phyloP scores from a whole-genome alignment of 2,113 vertebrate species.

The Esox niger region DNA sequence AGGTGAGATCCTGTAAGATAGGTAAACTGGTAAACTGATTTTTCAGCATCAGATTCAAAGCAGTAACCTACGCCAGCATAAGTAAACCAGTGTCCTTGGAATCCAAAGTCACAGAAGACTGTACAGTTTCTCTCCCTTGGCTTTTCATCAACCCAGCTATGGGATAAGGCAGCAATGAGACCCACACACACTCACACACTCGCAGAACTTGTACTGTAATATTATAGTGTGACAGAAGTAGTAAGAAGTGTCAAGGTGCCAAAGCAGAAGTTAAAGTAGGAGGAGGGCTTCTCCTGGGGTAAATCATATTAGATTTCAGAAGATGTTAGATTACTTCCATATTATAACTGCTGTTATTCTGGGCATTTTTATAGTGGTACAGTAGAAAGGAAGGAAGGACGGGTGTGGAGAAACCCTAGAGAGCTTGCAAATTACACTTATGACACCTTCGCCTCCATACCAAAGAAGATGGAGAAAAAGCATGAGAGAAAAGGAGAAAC shows the following conservation, averaged over 20 bases:
- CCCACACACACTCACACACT: neutral
- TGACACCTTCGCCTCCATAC: conserved; percentile 46
- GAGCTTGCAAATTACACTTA: conserved; percentile 57
- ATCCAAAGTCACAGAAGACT: neutral
- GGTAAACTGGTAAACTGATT: too few relatives aligned
- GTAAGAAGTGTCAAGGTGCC: too few relatives aligned
- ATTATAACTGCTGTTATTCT: too few relatives aligned
- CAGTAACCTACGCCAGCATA: neutral
- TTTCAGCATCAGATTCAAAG: neutral
- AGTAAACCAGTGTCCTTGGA: neutral
- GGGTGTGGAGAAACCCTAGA: conserved; percentile 4
- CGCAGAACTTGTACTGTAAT: neutral
- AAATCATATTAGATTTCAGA: too few relatives aligned
- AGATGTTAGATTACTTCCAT: too few relatives aligned
- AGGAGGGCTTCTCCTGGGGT: too few relatives aligned
- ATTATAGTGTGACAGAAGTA: neutral
- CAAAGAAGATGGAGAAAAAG: neutral
- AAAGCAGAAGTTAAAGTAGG: too few relatives aligned
- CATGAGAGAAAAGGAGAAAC: conserved; percentile 8
- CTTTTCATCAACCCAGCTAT: neutral
- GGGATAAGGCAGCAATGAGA: too few relatives aligned
- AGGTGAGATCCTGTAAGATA: too few relatives aligned
- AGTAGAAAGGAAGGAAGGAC: neutral
- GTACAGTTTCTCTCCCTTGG: neutral
- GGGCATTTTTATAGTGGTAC: neutral